phyloP scores from a whole-genome alignment of 2,797 vertebrate species.

The Leptoclinus maculatus region DNA sequence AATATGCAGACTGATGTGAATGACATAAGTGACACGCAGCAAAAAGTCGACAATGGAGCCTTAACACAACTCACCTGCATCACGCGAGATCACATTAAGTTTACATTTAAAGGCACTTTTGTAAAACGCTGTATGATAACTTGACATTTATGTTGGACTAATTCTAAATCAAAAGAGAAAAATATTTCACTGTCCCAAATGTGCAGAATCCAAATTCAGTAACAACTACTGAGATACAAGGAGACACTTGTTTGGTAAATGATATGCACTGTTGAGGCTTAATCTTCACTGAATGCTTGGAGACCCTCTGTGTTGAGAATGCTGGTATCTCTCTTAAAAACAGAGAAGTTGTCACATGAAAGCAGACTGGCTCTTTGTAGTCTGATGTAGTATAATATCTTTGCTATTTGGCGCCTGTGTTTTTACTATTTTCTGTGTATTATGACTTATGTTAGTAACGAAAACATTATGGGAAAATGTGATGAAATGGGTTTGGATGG shows the following conservation, averaged over 20 bases:
- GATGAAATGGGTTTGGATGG: constrained; percentile 57
- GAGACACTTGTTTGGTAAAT: constrained; percentile 23
- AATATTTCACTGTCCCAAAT: constrained; percentile 3
- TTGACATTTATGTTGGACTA: neutral
- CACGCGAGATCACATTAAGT: neutral
- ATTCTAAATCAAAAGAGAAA: constrained; percentile 2
- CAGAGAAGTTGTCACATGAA: constrained; percentile 48
- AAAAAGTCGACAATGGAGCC: neutral
- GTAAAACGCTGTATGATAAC: neutral
- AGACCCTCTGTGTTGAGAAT: constrained; percentile 32
- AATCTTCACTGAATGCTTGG: constrained; percentile 20
- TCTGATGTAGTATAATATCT: constrained; percentile 37
- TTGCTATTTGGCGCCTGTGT: constrained; percentile 24
- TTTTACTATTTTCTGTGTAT: constrained; percentile 23
- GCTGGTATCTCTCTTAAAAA: constrained; percentile 37
- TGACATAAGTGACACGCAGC: neutral
- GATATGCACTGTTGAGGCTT: constrained; percentile 24
- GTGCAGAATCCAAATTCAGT: constrained; percentile 16
- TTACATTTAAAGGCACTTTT: constrained; percentile 3
- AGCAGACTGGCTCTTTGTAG: constrained; percentile 31
- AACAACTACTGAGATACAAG: constrained; percentile 20
- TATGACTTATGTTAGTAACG: constrained; percentile 19
- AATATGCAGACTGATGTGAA: neutral
- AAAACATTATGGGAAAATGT: constrained; percentile 50
- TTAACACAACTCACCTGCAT: constrained; percentile 13